Base-by-base conservation (phyloP, 2,797 vertebrate genomes). In the Coilia nasus region DNA sequence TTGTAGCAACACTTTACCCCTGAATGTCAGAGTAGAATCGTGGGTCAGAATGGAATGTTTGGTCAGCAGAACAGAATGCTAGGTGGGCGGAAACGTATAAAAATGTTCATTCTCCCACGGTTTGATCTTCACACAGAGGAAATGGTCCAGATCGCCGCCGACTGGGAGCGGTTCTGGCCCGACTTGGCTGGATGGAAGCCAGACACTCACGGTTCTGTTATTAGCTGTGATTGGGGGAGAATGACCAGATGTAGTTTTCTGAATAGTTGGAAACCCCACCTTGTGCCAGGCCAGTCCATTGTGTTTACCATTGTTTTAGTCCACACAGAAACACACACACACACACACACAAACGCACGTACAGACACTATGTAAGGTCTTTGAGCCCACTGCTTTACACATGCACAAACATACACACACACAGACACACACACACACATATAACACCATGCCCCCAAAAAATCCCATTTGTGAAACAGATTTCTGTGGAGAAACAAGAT, bases 251-350 rank as follows among this genome's bases (percentile, higher is more conserved):
- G 88, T 84, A 86, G 90, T 91, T 91, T 84, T 86, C 87, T 89
- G 75, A 2, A 85, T 44, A 88, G 86, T 87, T 90, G 91, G 92
- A 94, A 92, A 91, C 85, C 88, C 88, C 86, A 87, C 87, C 90
- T 88, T 60, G 71, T 15, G 84, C 86, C 84, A 85, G 85, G 64
- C 88, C 88, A 90, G 87, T 89, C 88, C 83, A 82, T 88, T 86
- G 59, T 91, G 90, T 94, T 94, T 94, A 92, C 91, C n/a, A 85
- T 17, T 17, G 89, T 80, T 50, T 88, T 82, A 91, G 93, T 92
- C 92, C 92, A 84, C 84, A 85, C 90, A 90, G 92, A 93, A 95
- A 86, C 87, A 0, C 12, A 78, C 57, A 59, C 10, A 59, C 10
- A 59, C 57, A 59, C 57, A 59, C 12, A 59, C 17, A 59, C 28